Percentiles rank a stretch among this genome's conserved stretches.
Evolutionary conservation across 2,113 vertebrate genomes (phyloP).

Genomic region (Xiphophorus couchianus): DNA sequence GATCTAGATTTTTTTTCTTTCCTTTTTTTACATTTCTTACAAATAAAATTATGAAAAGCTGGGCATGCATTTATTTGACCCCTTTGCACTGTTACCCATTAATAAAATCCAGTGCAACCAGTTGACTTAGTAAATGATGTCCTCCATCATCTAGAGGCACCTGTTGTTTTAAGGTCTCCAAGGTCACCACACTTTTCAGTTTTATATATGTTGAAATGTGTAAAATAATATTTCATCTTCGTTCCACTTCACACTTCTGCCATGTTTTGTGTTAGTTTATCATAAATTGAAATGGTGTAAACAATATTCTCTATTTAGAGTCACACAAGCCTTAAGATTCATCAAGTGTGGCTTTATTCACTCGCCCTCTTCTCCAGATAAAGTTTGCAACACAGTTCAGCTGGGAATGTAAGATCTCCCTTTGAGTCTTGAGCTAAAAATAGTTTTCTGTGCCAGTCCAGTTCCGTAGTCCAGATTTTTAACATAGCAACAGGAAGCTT

Average conservation of each 20-base stretch:
- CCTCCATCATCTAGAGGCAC: too few relatives aligned
- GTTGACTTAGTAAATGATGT: too few relatives aligned
- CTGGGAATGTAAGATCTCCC: constrained; percentile 71
- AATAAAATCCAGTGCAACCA: too few relatives aligned
- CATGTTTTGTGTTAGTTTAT: too few relatives aligned
- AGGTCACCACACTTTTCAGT: too few relatives aligned
- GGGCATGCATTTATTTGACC: background rate
- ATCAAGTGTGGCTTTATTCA: constrained; percentile 24
- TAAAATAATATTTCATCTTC: too few relatives aligned
- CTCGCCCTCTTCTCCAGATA: constrained; percentile 27
- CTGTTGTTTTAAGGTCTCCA: too few relatives aligned
- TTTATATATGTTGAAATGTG: too few relatives aligned
- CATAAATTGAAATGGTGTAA: background rate
- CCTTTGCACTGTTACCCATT: too few relatives aligned
- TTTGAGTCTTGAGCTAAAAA: constrained; percentile 75
- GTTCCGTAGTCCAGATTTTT: constrained; percentile 74
- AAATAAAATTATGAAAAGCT: background rate
- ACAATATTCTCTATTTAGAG: background rate
- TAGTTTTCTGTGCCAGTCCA: constrained; percentile 75
- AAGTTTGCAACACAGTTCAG: constrained; percentile 74
- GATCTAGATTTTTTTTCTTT: too few relatives aligned
- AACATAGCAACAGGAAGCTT: constrained; percentile 66
- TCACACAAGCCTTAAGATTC: background rate
- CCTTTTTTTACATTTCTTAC: background rate
- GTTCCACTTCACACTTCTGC: too few relatives aligned